phyloP scores from a whole-genome alignment of 1,140 invertebrate species.

The Lordiphosa stackelbergi region DNA sequence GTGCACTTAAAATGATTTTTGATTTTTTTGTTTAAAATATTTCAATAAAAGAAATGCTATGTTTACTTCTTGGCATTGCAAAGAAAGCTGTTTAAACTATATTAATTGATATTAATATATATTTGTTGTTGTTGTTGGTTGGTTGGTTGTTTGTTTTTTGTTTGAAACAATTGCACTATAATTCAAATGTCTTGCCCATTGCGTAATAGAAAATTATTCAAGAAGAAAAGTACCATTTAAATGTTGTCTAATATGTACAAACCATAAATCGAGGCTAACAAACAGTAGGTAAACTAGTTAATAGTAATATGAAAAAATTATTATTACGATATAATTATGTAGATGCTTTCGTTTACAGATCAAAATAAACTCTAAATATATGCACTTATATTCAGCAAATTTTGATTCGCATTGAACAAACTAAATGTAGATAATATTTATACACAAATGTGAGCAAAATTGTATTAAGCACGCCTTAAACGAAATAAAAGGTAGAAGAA shows the following conservation, averaged over 20 bases:
- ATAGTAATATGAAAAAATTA: slow-evolving; percentile 13
- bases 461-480: slow-evolving; percentile 47
- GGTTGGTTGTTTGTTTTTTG: slow-evolving; percentile 45
- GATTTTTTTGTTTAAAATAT: slow-evolving; percentile 25
- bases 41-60: slow-evolving; percentile 46
- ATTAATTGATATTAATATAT: slow-evolving; percentile 62
- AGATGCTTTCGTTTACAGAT: slow-evolving; percentile 13
- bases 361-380: slow-evolving; percentile 55
- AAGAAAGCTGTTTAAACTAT: slow-evolving; percentile 67
- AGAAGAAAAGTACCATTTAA: slow-evolving; percentile 44
- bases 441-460: slow-evolving; percentile 52
- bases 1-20: slow-evolving; percentile 73
- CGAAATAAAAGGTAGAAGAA: slow-evolving; percentile 28
- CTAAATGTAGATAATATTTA: slow-evolving; percentile 38
- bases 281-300: slow-evolving; percentile 36
- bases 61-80: slow-evolving; percentile 68
- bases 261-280: slow-evolving; percentile 72
- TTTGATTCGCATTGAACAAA: slow-evolving; percentile 68
- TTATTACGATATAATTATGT: slow-evolving; percentile 14
- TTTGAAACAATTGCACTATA: slow-evolving; percentile 76
- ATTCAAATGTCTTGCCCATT: slow-evolving; percentile 74
- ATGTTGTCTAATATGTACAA: slow-evolving; percentile 71
- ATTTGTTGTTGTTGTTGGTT: slow-evolving; percentile 46
- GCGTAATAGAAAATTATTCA: slow-evolving; percentile 24
- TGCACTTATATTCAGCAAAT: slow-evolving; percentile 74